These are phyloP conservation scores for Phyllostomus hastatus DNA, from an alignment of 2,113 vertebrate species.

Conservation along the genomic window DNA sequence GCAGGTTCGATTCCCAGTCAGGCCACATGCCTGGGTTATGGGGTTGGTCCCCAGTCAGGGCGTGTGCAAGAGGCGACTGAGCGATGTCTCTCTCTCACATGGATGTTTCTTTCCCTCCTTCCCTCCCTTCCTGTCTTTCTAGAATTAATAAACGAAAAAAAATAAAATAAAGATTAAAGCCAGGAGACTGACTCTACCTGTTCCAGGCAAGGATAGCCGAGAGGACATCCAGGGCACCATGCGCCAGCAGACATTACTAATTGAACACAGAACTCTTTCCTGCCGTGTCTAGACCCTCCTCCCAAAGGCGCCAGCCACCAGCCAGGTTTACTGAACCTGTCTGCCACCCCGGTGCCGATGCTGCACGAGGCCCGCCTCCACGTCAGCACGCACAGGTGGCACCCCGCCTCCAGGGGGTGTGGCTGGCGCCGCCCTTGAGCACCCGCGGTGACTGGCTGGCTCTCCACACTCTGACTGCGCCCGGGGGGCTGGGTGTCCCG, in stretches of 20 bases:
- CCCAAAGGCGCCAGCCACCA: not conserved
- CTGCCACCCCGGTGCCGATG: accelerated
- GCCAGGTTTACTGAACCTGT: not conserved
- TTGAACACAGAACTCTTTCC: not conserved
- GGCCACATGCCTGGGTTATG: too few species aligned
- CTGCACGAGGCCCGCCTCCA: accelerated
- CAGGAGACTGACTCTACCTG: not conserved
- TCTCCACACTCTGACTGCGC: not conserved
- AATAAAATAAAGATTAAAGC: too few species aligned
- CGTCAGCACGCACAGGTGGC: accelerated
- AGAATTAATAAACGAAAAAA: too few species aligned
- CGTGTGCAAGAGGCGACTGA: too few species aligned
- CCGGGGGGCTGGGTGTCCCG: not conserved
- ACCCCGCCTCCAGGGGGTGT: accelerated
- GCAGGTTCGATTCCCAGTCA: too few species aligned
- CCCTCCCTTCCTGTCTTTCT: too few species aligned
- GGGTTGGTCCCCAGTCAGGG: too few species aligned
- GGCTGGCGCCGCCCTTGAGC: accelerated
- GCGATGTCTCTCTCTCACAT: too few species aligned
- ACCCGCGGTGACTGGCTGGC: accelerated
- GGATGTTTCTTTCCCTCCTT: too few species aligned
- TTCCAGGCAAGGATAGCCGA: not conserved
- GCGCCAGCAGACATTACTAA: not conserved
- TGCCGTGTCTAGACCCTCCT: not conserved
- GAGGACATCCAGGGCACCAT: not conserved